Percentiles rank a stretch among this genome's conserved stretches.
Evolutionary conservation across 2,113 vertebrate genomes (phyloP).

Genomic region (Sander vitreus): DNA sequence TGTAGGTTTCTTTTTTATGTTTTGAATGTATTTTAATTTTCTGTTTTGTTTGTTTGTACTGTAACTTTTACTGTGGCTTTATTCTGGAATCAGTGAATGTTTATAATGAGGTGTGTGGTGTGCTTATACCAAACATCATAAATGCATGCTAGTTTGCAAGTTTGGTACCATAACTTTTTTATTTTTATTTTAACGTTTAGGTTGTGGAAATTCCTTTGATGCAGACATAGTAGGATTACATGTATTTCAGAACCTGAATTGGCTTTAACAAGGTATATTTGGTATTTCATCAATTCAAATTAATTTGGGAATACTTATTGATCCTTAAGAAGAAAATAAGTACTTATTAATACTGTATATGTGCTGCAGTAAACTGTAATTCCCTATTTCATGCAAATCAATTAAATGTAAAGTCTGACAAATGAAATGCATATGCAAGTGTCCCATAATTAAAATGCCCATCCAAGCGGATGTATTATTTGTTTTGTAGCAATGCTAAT

Average conservation of each 20-base stretch:
- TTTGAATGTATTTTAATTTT: background rate
- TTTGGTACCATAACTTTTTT: background rate
- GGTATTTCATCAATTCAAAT: background rate
- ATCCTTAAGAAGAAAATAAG: conserved; percentile 18
- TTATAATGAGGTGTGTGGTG: background rate
- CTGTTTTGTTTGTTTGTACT: background rate
- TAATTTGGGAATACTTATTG: conserved; percentile 41
- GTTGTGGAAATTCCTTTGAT: background rate
- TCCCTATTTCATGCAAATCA: conserved; percentile 6
- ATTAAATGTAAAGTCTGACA: conserved; percentile 26
- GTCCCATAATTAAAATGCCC: conserved; percentile 24
- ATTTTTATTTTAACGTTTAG: background rate
- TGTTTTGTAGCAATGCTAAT: background rate
- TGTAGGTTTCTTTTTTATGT: background rate
- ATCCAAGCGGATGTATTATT: conserved; percentile 20
- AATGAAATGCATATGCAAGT: conserved; percentile 4
- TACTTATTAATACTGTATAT: conserved; percentile 4
- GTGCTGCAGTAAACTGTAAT: conserved; percentile 15
- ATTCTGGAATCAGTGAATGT: background rate
- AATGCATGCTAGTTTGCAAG: background rate
- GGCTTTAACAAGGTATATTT: background rate
- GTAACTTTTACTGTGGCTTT: background rate
- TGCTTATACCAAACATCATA: background rate
- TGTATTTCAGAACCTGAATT: background rate
- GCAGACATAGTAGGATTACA: background rate